Evolutionary conservation across 2,797 vertebrate species (phyloP), one percentile per base, ranked within the genome.

Genomic region (Poeciliopsis presidionis): DNA sequence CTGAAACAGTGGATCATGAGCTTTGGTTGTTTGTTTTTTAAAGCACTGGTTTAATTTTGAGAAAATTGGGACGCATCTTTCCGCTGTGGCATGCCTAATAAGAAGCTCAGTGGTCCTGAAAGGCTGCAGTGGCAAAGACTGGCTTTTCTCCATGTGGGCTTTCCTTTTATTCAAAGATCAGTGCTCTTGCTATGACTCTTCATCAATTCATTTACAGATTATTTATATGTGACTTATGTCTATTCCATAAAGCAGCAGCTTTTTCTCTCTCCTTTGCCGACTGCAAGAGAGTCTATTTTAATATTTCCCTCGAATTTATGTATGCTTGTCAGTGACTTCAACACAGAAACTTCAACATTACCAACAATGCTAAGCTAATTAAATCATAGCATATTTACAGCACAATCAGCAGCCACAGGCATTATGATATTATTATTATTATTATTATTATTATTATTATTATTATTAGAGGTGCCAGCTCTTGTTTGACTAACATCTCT

Each of bases 1-100:
- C 53, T 4, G n/a, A 55, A 55, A n/a, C 25, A 55, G 53, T 13
- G n/a, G 25, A 81, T 84, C 78, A 77, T 83, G 72, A 65, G 80
- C 47, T 16, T 43, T 30, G 65, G 41, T 14, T 45, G 80, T 74
- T 30, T 74, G 76, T 39, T 72, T 78, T 18, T 18, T 74, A 18
- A 45, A 47, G 69, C 55, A 61, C 45, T 6, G 22, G 72, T 81
- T 79, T 78, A 80, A 79, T 67, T 39, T 53, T 39, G 18, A 7
- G 25, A 70, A 69, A 53, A 53, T 43, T 14, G 18, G 16, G 25
- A 28, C 41, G 7, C 28, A 14, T 74, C 75, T 65, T 43, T 71
- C 25, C 45, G n/a, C 36, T 7, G 5, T 30, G 61, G 36, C 41
- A n/a, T 55, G 28, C 6, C 49, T 25, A 22, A 28, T 72, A 16